Evolutionary conservation across 2,888 invertebrate genomes (phyloP), one percentile per base, ranked within the genome.

Genomic region (Auanema freiburgensis): DNA sequence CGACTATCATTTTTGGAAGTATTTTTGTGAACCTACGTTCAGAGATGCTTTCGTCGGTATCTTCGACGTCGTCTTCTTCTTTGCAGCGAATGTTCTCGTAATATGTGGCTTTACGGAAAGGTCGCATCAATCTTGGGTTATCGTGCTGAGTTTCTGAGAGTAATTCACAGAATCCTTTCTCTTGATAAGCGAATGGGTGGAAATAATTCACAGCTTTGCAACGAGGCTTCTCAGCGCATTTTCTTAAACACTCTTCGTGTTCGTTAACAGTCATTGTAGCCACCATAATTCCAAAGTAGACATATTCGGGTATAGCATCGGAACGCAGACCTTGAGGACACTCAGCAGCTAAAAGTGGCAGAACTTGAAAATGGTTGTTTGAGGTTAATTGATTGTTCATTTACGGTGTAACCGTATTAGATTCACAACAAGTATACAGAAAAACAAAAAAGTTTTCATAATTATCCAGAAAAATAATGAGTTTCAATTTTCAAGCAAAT

Each of bases 171-270:
- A 79, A 83, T 8, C 80, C 83, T 63, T 73, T 66, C 62, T 78
- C 79, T 41, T 81, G 78, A 55, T 72, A 76, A 49, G 75, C 71
- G 65, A 76, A 69, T 4, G 83, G 78, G 53, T 76, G 76, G 74
- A 83, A 83, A 62, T 72, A 83, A 73, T 83, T 83, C 65, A 79
- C 80, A 1, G 83, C 76, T 50, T 77, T 77, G 71, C 83, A 83
- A 42, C 73, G 72, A 52, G 71, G 65, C 61, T 80, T 77, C 49
- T 71, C 67, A 11, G 80, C 63, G 59, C 83, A 83, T 46, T 71
- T 66, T 50, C 73, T 71, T 8, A 81, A 67, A 57, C 81, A 81
- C 25, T 77, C 74, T 8, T 73, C 71, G 58, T 81, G 78, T 57
- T 71, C 76, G 42, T 78, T 69, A 11, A 78, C 79, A 8, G 74